These are phyloP conservation scores for Naja naja DNA, from an alignment of 2,113 vertebrate genomes.

Conservation along the genomic window DNA sequence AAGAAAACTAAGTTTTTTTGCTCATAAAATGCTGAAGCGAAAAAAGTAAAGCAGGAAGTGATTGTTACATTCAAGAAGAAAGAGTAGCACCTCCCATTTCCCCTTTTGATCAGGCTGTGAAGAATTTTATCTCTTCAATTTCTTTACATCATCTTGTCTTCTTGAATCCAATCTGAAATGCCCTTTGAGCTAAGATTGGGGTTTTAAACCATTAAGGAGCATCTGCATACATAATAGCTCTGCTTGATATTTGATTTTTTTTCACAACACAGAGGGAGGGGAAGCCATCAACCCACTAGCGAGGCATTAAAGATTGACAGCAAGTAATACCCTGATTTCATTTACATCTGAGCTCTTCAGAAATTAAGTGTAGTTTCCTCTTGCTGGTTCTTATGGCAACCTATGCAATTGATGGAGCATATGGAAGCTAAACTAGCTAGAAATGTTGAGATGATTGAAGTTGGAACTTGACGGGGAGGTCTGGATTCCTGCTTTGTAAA, in stretches of 20 bases:
- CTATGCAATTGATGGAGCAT: background rate
- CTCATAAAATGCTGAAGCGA: background rate
- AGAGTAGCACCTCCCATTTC: background rate
- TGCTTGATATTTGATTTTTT: background rate
- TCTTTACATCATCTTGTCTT: background rate
- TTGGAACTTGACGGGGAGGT: background rate
- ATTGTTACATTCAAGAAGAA: background rate
- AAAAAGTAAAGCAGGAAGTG: background rate
- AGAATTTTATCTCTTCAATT: background rate
- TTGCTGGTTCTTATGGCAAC: background rate
- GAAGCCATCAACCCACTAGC: background rate
- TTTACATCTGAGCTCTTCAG: background rate
- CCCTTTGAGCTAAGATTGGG: background rate
- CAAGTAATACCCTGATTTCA: background rate
- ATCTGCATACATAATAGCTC: slow-evolving; percentile 5
- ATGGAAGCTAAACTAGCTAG: background rate
- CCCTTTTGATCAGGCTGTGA: accelerated
- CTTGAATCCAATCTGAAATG: slow-evolving; percentile 1
- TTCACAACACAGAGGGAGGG: background rate
- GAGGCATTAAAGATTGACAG: background rate
- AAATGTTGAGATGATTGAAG: background rate
- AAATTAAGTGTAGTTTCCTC: background rate
- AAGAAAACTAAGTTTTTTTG: background rate
- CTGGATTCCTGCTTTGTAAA: background rate
- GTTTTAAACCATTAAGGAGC: background rate